Percentiles rank a stretch among this genome's conserved stretches.
Conservation (phyloP, 2,888 invertebrate species). For the Eulithis testata region DNA sequence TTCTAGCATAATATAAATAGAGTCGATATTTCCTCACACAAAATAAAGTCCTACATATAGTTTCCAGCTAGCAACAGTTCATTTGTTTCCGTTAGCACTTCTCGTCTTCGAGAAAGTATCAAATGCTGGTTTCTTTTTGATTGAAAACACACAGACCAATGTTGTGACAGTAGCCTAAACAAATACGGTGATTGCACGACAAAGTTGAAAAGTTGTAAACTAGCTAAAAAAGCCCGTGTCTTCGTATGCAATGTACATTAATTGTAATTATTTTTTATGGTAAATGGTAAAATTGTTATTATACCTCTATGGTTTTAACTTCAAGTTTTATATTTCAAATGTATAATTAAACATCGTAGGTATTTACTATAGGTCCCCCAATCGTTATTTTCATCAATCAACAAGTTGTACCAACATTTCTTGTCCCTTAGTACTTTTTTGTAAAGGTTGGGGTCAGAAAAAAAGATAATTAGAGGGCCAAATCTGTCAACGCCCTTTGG, state of each 20-base stretch:
- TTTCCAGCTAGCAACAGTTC: slow-evolving; percentile 73
- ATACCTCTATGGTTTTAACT: too few species aligned
- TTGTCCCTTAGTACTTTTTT: slow-evolving; percentile 21
- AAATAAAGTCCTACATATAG: slow-evolving; percentile 56
- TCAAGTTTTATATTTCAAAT: too few species aligned
- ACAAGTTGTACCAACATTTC: slow-evolving; percentile 11
- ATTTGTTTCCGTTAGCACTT: slow-evolving; percentile 81
- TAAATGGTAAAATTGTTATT: too few species aligned
- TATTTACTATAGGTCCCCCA: too few species aligned
- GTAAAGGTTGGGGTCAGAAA: slow-evolving; percentile 28
- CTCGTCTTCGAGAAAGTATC: slow-evolving; percentile 73
- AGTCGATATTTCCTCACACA: slow-evolving; percentile 43
- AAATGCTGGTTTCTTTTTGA: slow-evolving; percentile 69
- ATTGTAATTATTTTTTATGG: too few species aligned
- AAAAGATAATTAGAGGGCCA: slow-evolving; percentile 40
- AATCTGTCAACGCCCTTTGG: slow-evolving; percentile 35
- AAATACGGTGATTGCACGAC: slow-evolving; percentile 50
- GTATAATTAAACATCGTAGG: too few species aligned
- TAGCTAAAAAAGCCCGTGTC: not conserved
- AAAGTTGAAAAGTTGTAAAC: slow-evolving; percentile 48
- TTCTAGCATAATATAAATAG: slow-evolving; percentile 47
- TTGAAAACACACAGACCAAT: slow-evolving; percentile 72
- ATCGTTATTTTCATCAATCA: slow-evolving; percentile 19
- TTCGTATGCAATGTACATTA: not conserved
- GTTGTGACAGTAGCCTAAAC: slow-evolving; percentile 54